Base-by-base conservation (phyloP, 1,140 invertebrate species). In the Atta cephalotes region DNA sequence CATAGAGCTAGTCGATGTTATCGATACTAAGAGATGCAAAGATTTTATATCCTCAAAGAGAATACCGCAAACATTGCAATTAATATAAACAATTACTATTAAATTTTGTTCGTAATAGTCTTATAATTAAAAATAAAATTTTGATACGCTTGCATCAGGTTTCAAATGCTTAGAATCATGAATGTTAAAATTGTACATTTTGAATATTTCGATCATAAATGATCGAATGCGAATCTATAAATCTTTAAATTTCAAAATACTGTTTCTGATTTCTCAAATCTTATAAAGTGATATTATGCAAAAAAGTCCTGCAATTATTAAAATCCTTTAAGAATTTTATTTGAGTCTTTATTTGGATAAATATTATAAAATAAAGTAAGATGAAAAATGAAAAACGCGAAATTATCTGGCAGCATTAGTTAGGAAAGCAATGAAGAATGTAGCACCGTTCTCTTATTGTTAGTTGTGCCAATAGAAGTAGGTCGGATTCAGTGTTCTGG, bases 401-500 rank as follows among this genome's bases (percentile, higher is more conserved):
- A 70, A 81, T 14, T 35, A 9, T 66, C 12, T 6, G 6, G 14
- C 25, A 12, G 31, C 12, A 25, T 56, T 31, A 77, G 2, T 70
- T 70, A 14, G 21, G 60, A 39, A 49, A 51, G 9, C 18, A 12
- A 25, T 28, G 25, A 62, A 49, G n/a, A 63, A 63, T 12, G 0
- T 0, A 58, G 16, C 18, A 10, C 51, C 2, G 18, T 12, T 28
- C 66, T 77, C 87, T 58, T 25, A 25, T 25, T 25, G 25, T 25
- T 28, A 58, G 58, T 45, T 28, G 31, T 28, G 31, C 35, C 21
- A 12, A 56, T n/a, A 79, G 35, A 88, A 88, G 31, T 89, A 58
- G 87, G 88, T 86, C 88, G 82, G 51, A 86, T 28, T 88, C 58
- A 60, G 71, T 78, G 66, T 77, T 70, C n/a, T 71, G 86, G 49